Base-by-base conservation (phyloP, 1,140 invertebrate species). In the Semibalanus balanoides region DNA sequence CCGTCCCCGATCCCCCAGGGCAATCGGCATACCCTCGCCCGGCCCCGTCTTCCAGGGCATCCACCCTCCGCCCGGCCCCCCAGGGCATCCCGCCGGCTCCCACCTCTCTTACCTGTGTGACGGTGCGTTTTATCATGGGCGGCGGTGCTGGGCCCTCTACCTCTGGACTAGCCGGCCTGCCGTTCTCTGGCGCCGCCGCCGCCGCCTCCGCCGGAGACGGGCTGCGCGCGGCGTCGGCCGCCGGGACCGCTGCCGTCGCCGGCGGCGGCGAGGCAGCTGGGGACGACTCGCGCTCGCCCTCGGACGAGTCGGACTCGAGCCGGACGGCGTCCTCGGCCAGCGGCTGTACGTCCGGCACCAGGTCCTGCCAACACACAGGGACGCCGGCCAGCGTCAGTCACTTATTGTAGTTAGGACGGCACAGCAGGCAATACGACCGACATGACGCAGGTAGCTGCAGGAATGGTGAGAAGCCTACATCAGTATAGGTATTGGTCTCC, bases 321-420 rank as follows among this genome's bases (percentile, higher is more conserved):
- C 83, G 81, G 31, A 86, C 83, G 79, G 86, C 86, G 31, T 83
- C 84, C n/a, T 85, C 82, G 9, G 86, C 83, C 64, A 87, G 22
- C 17, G 78, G 77, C 43, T 76, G 70, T 25, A 79, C 78, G 31
- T 79, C 78, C n/a, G 78, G 78, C n/a, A 79, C 74, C 31, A 79
- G 29, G 30, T 75, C 74, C 30, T 76, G 51, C 1, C 51, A 25
- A 64, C 14, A 25, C 51, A 19, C 7, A 3, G 51, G n/a, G n/a
- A n/a, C n/a, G n/a, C n/a, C n/a, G n/a, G n/a, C n/a, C n/a, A n/a
- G n/a, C n/a, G n/a, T n/a, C n/a, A n/a, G n/a, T n/a, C n/a, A n/a
- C n/a, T n/a, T n/a, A n/a, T n/a, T n/a, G n/a, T n/a, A n/a, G n/a
- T n/a, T n/a, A n/a, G n/a, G n/a, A n/a, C n/a, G n/a, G n/a, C n/a